Conservation (phyloP, 1,140 invertebrate genomes). For the Schlechtendalia chinensis region DNA sequence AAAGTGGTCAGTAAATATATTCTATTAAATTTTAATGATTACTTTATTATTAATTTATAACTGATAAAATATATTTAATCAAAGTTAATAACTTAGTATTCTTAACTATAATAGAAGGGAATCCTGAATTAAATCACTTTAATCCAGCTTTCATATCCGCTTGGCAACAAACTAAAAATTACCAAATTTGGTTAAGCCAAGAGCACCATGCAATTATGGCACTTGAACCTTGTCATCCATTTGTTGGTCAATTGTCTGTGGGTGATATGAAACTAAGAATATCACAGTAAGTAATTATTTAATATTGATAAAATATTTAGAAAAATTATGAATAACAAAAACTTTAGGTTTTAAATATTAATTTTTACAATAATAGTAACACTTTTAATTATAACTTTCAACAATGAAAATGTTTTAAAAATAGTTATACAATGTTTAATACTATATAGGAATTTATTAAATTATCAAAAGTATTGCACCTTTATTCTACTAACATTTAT, state of each 20-base stretch:
- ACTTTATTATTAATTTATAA: not conserved
- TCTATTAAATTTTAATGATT: not conserved
- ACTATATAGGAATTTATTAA: too few species aligned
- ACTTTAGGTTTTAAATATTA: too few species aligned
- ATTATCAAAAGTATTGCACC: too few species aligned
- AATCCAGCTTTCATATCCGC: conserved; percentile 80
- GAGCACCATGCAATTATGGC: conserved; percentile 68
- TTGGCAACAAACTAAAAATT: conserved; percentile 86
- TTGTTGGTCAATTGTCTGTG: conserved; percentile 86
- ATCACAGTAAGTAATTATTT: conserved; percentile 71
- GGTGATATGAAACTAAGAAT: conserved; percentile 90
- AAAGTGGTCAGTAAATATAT: conserved; percentile 54
- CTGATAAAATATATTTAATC: not conserved
- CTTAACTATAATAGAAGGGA: conserved; percentile 62
- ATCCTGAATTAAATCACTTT: conserved; percentile 82
- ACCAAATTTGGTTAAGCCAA: conserved; percentile 73
- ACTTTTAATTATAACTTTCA: too few species aligned
- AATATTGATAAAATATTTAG: not conserved
- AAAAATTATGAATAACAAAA: not conserved
- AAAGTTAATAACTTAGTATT: not conserved
- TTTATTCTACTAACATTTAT: too few species aligned
- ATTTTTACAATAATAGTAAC: too few species aligned
- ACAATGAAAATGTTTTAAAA: too few species aligned
- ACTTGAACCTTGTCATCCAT: conserved; percentile 79
- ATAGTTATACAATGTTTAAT: too few species aligned